phyloP scores from a whole-genome alignment of 1,140 invertebrate species.

The Nixonia krombeini region DNA sequence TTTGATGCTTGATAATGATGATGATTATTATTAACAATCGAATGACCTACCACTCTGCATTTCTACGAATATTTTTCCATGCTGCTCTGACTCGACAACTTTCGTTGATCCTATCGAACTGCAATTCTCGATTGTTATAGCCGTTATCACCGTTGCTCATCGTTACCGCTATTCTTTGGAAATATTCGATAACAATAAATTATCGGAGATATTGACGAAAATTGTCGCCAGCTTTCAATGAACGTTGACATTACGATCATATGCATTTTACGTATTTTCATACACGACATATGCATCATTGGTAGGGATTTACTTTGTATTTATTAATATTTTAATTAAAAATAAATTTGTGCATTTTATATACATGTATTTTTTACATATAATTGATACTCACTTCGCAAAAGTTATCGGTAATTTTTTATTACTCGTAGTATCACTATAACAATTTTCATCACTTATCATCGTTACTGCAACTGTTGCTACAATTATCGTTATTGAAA shows the following conservation, averaged over 20 bases:
- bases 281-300: no score
- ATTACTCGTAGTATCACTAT: background rate
- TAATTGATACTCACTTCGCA: no score
- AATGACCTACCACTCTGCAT: slow-evolving; percentile 47
- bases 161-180: slow-evolving; percentile 25
- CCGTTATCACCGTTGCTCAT: slow-evolving; percentile 4
- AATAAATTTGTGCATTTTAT: no score
- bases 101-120: slow-evolving; percentile 43
- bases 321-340: no score
- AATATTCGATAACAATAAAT: slow-evolving; percentile 10
- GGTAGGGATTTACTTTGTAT: no score
- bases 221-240: no score
- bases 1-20: slow-evolving; percentile 22
- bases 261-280: no score
- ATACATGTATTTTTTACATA: no score
- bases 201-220: background rate
- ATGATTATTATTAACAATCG: slow-evolving; percentile 38
- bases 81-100: slow-evolving; percentile 25
- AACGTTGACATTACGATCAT: no score
- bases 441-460: slow-evolving; percentile 19
- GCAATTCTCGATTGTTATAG: slow-evolving; percentile 9
- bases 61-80: slow-evolving; percentile 39
- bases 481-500: slow-evolving; percentile 23
- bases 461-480: slow-evolving; percentile 28
- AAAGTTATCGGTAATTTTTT: background rate